Evolutionary conservation across 1,140 invertebrate genomes (phyloP).

Genomic region (Phymastichus coffea): DNA sequence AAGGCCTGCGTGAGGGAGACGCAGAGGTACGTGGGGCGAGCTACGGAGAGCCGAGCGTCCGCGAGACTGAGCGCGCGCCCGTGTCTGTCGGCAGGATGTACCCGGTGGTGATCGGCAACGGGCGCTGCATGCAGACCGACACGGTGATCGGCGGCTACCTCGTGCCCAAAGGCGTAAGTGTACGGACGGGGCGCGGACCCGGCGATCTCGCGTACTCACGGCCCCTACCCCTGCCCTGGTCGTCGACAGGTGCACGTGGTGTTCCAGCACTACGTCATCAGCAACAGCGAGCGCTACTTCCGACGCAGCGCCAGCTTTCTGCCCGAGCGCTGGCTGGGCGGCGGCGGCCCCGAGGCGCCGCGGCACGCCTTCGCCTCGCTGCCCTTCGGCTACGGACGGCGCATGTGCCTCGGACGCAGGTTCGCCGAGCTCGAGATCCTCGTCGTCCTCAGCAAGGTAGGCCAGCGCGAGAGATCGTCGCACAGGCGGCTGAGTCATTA

Average conservation of each 20-base stretch:
- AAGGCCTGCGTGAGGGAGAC: constrained; percentile 89
- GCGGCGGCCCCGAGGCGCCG: constrained; percentile 51
- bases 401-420: constrained; percentile 78
- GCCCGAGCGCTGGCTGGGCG: constrained; percentile 75
- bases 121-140: constrained; percentile 76
- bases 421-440: constrained; percentile 85
- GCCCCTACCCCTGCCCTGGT: no score
- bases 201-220: no score
- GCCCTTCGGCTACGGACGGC: constrained; percentile 80
- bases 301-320: constrained; percentile 64
- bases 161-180: constrained; percentile 83
- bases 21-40: constrained; percentile 78
- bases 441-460: constrained; percentile 67
- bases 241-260: constrained; percentile 79
- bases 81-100: constrained; percentile 77
- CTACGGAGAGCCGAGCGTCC: no score
- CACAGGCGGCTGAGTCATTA: no score
- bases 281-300: constrained; percentile 74
- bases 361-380: constrained; percentile 65
- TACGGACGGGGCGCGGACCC: no score
- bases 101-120: constrained; percentile 86
- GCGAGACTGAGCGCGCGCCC: not conserved
- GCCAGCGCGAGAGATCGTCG: no score
- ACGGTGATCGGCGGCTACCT: constrained; percentile 77
- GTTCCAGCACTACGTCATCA: constrained; percentile 79